A percentile compares a stretch with the other conserved stretches of the same genome.
phyloP scores from a whole-genome alignment of 2,113 vertebrate species.

The Engystomops pustulosus region DNA sequence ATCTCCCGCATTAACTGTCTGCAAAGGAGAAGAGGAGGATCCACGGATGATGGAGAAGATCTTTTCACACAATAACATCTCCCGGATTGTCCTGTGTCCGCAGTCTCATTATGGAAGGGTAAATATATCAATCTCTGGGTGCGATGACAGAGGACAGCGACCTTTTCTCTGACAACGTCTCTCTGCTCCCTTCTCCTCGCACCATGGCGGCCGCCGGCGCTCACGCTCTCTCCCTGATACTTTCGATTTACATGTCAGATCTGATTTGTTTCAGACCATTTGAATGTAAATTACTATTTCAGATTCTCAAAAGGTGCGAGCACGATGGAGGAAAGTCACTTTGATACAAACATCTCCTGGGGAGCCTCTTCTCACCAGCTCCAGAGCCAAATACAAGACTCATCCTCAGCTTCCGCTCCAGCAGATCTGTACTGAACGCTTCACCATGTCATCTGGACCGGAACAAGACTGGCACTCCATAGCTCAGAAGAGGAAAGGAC shows the following conservation, averaged over 20 bases:
- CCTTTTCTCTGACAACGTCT: slow-evolving; percentile 1
- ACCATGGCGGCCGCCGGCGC: background rate
- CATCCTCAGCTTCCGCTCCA: background rate
- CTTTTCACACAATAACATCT: background rate
- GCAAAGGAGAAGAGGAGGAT: too few species aligned
- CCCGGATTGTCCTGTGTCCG: background rate
- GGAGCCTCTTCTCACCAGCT: background rate
- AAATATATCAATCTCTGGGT: slow-evolving; percentile 1
- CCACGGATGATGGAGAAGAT: background rate
- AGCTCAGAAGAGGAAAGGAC: background rate
- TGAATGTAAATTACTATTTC: slow-evolving; percentile 10
- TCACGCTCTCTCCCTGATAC: background rate
- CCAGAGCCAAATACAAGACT: background rate
- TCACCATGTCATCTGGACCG: background rate
- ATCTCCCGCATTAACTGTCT: too few species aligned
- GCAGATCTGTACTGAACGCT: background rate
- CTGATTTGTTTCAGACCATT: slow-evolving; percentile 25
- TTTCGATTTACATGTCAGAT: slow-evolving; percentile 8
- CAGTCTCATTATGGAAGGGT: background rate
- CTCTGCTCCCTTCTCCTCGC: background rate
- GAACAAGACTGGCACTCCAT: background rate
- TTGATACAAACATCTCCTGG: background rate
- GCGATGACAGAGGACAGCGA: background rate
- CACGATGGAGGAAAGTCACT: background rate
- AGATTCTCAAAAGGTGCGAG: background rate